These are phyloP conservation scores for Sepiola atlantica DNA, from an alignment of 2,888 invertebrate species.

Conservation along the genomic window DNA sequence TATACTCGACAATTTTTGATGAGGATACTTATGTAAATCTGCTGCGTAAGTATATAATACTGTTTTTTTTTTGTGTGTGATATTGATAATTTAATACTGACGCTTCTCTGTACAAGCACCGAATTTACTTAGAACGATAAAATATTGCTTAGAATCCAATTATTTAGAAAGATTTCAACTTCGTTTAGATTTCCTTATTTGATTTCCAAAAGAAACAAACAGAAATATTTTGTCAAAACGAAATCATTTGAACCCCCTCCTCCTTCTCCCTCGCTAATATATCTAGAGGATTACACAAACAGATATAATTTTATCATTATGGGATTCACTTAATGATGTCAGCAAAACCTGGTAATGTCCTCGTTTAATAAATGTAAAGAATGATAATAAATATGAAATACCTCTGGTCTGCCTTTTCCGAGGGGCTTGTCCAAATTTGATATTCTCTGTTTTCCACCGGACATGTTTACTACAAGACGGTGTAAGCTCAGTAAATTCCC, in stretches of 20 bases:
- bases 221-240: not conserved
- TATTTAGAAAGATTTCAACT: not conserved
- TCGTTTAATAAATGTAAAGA: not conserved
- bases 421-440: conserved; percentile 92
- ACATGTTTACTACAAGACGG: conserved; percentile 49
- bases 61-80: too few species aligned
- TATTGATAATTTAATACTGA: too few species aligned
- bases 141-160: not conserved
- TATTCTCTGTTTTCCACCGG: conserved; percentile 76
- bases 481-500: not conserved
- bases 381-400: conserved; percentile 72
- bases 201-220: not conserved
- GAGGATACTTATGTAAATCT: too few species aligned
- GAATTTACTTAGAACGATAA: not conserved
- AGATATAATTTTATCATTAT: not conserved
- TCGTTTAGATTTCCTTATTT: not conserved
- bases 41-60: too few species aligned
- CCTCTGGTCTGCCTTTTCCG: conserved; percentile 93
- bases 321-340: not conserved
- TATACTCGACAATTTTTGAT: too few species aligned
- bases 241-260: not conserved
- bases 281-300: not conserved
- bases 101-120: too few species aligned
- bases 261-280: too few species aligned
- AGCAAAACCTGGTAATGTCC: not conserved